Base-by-base conservation (phyloP, 1,140 invertebrate genomes). In the Dryas iulia region DNA sequence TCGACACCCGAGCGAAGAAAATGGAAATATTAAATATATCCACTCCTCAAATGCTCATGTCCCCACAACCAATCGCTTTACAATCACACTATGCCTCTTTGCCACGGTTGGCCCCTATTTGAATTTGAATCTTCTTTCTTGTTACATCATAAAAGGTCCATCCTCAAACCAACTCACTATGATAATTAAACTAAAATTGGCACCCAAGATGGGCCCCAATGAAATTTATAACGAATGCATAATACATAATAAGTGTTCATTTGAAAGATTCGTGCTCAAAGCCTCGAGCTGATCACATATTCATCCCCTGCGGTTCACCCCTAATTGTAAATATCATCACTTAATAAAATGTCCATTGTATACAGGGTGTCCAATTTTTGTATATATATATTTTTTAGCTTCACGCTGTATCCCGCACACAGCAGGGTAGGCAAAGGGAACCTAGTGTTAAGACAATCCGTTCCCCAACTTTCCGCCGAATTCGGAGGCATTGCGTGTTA, bases 281-380 rank as follows among this genome's bases (percentile, higher is more conserved):
- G 52, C 66, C n/a, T n/a, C n/a, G n/a, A 39, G 35, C 58, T 31
- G 25, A 61, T 68, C 47, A 61, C 18, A 61, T 61, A 66, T 68
- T 68, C 66, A 68, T 68, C 66, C 66, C 65, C 59, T 47, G 39
- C 10, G 65, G 59, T 25, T 28, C 65, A 33, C 47, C 57, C 59
- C 66, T 68, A 68, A 68, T 68, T 68, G 66, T 33, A 59, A 68
- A 68, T 59, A 68, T 68, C 47, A 53, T 33, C 52, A 57, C 52
- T 68, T 61, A 68, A 61, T 58, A 65, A 58, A 58, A 57, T 39
- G 56, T 58, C 18, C 39, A 18, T n/a, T 47, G 1, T 30, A 57
- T 57, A 60, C 12, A 47, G 59, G 59, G 7, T 60, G 59, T 47
- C 18, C 14, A 1, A 8, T 1, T 31, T 12, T 47, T 18, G 8